Evolutionary conservation across 2,888 invertebrate species (phyloP), one percentile per base, ranked within the genome.

Genomic region (Shargacucullia verbasci): DNA sequence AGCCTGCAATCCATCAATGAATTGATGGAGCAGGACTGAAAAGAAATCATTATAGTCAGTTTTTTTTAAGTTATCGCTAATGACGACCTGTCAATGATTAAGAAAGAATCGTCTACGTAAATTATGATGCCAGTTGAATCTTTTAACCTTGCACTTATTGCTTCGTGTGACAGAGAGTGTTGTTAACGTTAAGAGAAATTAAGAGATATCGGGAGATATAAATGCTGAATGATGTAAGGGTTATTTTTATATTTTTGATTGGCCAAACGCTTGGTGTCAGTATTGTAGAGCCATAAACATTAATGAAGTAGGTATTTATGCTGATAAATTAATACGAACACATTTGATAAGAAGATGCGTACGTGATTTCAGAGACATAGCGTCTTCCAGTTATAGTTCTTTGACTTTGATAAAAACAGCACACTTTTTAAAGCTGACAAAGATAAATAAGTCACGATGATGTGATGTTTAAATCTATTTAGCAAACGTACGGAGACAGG

Each of bases 341-440:
- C 49, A 68, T 72, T 78, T 69, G 90, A 90, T 91, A 90, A 87
- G 80, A 73, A 80, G 70, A 84, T 85, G 90, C 84, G 85, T 90
- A 91, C 91, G 89, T 91, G 90, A 90, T 90, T 84, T 82, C 69
- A 61, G 74, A 74, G 75, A 80, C 85, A 84, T 84, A 80, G 55
- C 57, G 56, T 59, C 63, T 63, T 59, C 38, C 39, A 47, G 15
- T 39, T 40, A 44, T 55, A 55, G 44, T 55, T 55, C 27, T 39
- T 27, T 27, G 12, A 33, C 13, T 58, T 41, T 29, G 41, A 7
- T 31, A 40, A 45, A 34, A 59, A 11, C 45, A 47, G 40, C 47
- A 47, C 35, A 60, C 12, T 65, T 40, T 56, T 37, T 31, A 0
- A 29, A 39, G 13, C 8, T 43, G 29, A 44, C 38, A 34, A n/a